These are phyloP conservation scores for Augiades crinisus DNA, from an alignment of 2,888 invertebrate genomes.

Conservation along the genomic window DNA sequence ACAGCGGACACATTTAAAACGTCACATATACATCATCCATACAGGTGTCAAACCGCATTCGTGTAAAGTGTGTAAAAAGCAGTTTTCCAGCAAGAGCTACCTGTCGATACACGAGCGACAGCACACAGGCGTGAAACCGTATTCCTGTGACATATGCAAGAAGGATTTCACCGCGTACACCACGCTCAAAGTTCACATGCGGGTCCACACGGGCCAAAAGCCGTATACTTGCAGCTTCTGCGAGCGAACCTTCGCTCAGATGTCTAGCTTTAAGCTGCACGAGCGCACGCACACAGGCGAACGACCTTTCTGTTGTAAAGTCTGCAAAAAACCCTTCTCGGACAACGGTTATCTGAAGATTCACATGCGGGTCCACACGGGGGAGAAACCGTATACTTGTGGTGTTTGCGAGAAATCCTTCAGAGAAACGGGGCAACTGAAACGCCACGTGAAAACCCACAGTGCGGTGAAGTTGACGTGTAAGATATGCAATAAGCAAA, in stretches of 20 bases:
- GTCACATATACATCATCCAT: constrained; percentile 68
- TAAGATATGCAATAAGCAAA: constrained; percentile 69
- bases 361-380: constrained; percentile 67
- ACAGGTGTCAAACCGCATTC: constrained; percentile 56
- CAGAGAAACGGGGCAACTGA: constrained; percentile 62
- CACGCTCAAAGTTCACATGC: constrained; percentile 67
- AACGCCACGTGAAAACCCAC: constrained; percentile 62
- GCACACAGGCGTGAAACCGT: constrained; percentile 64
- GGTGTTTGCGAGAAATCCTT: constrained; percentile 63
- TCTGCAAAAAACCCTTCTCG: constrained; percentile 67
- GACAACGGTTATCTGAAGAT: constrained; percentile 72
- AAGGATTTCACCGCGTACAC: constrained; percentile 69
- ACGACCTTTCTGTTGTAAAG: constrained; percentile 55
- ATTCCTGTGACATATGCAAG: constrained; percentile 63
- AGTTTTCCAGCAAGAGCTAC: constrained; percentile 69
- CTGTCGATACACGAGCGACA: constrained; percentile 62
- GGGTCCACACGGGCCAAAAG: constrained; percentile 65
- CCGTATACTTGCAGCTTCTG: constrained; percentile 66
- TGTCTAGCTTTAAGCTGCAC: constrained; percentile 68
- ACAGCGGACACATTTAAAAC: constrained; percentile 62
- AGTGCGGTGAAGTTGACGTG: constrained; percentile 55
- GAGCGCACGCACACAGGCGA: constrained; percentile 68
- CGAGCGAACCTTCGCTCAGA: constrained; percentile 61
- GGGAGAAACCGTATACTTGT: constrained; percentile 62
- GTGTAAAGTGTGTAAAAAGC: constrained; percentile 61